Conservation (phyloP, 2,888 invertebrate genomes). For the Dolichomitus sp. region DNA sequence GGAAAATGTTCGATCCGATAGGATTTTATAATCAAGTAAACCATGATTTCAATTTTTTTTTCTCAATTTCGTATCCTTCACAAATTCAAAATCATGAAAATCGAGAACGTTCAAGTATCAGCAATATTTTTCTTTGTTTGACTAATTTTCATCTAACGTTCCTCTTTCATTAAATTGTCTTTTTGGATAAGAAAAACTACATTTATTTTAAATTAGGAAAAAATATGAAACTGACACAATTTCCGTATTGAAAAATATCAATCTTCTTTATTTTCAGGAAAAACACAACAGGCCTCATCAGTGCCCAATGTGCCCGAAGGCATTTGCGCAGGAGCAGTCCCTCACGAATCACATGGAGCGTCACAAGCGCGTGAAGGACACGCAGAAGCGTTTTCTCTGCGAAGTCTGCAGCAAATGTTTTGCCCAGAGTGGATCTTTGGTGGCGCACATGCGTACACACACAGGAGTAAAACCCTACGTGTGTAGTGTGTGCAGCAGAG, state of each 20-base stretch:
- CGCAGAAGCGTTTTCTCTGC: constrained; percentile 82
- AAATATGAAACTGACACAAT: no score
- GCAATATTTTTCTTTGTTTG: no score
- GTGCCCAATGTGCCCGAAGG: constrained; percentile 81
- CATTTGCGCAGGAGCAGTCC: constrained; percentile 81
- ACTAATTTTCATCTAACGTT: no score
- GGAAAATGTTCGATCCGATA: no score
- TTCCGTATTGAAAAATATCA: neutral
- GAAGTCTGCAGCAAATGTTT: constrained; percentile 84
- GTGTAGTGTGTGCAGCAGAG: constrained; percentile 81
- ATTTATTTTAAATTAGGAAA: no score
- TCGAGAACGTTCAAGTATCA: no score
- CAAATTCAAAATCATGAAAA: no score
- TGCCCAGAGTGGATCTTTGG: constrained; percentile 82
- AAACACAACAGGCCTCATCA: constrained; percentile 80
- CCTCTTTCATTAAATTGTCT: no score
- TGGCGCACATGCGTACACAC: constrained; percentile 83
- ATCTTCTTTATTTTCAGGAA: constrained; percentile 74
- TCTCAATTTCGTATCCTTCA: no score
- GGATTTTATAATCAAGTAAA: no score
- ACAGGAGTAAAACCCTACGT: constrained; percentile 83
- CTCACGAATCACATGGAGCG: constrained; percentile 82
- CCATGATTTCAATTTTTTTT: no score
- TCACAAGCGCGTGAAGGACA: constrained; percentile 80
- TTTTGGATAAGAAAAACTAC: no score